Evolutionary conservation across 2,888 invertebrate species (phyloP).

Genomic region (Mythimna loreyi): DNA sequence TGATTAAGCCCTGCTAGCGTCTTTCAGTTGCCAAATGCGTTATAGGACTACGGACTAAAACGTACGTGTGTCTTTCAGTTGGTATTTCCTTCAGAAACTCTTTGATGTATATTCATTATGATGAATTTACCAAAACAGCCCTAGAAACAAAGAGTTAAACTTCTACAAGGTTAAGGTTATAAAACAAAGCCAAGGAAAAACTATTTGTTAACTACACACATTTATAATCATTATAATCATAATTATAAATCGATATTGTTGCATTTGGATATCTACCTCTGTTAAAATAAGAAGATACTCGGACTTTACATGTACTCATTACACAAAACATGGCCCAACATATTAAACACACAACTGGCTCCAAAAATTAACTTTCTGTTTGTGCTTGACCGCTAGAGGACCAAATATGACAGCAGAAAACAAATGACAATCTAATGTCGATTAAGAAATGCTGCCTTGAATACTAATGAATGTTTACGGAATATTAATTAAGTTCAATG

Average conservation of each 20-base stretch:
- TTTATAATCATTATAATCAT: background rate
- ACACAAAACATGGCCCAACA: background rate
- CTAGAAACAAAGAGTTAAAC: too few species aligned
- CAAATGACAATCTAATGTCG: constrained; percentile 11
- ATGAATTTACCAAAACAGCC: too few species aligned
- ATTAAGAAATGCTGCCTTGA: constrained; percentile 41
- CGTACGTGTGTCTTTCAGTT: too few species aligned
- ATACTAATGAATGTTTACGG: constrained; percentile 29
- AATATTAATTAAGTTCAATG: constrained; percentile 19
- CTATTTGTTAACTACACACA: too few species aligned
- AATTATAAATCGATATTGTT: background rate
- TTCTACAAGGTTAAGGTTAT: too few species aligned
- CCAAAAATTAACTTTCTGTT: constrained; percentile 9
- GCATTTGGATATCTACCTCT: background rate
- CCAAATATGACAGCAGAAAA: constrained; percentile 18
- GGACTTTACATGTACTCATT: background rate
- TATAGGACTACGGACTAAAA: too few species aligned
- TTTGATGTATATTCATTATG: background rate
- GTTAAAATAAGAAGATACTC: background rate
- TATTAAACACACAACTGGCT: background rate
- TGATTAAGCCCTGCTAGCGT: too few species aligned
- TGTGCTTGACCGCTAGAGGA: background rate
- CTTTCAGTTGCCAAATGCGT: too few species aligned
- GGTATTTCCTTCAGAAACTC: too few species aligned
- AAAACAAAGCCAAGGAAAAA: too few species aligned